Conservation (phyloP, 2,113 vertebrate species). For the Puntigrus tetrazona region DNA sequence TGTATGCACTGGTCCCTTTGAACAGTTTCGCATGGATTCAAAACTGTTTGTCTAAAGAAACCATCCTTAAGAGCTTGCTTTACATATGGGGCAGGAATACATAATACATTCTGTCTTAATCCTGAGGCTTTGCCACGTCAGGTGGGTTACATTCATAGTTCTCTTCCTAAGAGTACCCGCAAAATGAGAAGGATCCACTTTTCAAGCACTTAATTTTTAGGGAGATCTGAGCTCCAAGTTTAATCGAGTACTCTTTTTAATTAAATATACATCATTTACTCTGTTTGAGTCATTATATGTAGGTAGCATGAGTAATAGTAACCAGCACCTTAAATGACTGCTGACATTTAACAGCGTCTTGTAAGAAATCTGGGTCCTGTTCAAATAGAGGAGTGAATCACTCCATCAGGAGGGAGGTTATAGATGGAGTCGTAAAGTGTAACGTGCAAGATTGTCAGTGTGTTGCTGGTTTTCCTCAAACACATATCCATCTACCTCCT, state of each 20-base stretch:
- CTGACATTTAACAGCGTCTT: not conserved
- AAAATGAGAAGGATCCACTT: constrained; percentile 44
- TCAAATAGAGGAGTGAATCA: constrained; percentile 51
- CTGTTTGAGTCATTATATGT: constrained; percentile 44
- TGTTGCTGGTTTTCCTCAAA: constrained; percentile 66
- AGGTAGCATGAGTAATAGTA: constrained; percentile 59
- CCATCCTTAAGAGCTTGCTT: constrained; percentile 53
- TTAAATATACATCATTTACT: constrained; percentile 22
- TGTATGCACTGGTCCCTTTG: constrained; percentile 77
- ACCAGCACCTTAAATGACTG: constrained; percentile 53
- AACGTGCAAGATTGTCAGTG: constrained; percentile 76
- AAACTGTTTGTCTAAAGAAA: constrained; percentile 65
- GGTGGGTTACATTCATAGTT: constrained; percentile 71
- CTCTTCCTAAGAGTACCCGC: constrained; percentile 57
- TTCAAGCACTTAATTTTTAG: constrained; percentile 58
- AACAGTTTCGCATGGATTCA: constrained; percentile 68
- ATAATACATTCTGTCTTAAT: constrained; percentile 69
- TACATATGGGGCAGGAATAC: constrained; percentile 56
- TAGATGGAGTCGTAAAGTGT: constrained; percentile 68
- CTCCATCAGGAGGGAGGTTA: constrained; percentile 52
- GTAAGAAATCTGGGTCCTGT: constrained; percentile 52
- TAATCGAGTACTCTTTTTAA: constrained; percentile 55
- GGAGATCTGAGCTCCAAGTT: constrained; percentile 52
- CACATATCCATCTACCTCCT: constrained; percentile 31
- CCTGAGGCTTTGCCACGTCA: constrained; percentile 60